Evolutionary conservation across 2,888 invertebrate genomes (phyloP).

Genomic region (Drosophila pegasa): DNA sequence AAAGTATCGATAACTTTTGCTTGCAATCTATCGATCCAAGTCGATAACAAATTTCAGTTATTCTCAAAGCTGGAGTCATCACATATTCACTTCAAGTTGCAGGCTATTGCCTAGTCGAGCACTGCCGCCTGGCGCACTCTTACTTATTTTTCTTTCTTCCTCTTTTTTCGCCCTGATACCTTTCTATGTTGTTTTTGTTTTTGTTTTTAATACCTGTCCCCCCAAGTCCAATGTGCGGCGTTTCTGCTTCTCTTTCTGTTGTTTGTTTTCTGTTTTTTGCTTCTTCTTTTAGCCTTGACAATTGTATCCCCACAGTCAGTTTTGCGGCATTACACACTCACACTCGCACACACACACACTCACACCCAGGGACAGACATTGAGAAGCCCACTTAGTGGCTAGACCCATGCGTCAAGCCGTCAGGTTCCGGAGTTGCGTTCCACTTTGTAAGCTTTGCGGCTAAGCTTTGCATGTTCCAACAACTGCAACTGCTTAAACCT

Average conservation of each 20-base stretch:
- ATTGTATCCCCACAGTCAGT: constrained; percentile 51
- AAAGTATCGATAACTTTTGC: not conserved
- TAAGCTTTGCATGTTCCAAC: constrained; percentile 55
- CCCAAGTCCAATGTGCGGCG: constrained; percentile 21
- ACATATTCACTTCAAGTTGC: not conserved
- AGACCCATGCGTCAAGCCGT: constrained; percentile 62
- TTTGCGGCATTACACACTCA: constrained; percentile 23
- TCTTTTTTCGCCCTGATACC: not conserved
- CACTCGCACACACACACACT: constrained; percentile 6
- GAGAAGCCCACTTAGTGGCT: constrained; percentile 61
- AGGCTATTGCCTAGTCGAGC: not conserved
- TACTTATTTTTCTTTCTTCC: constrained; percentile 4
- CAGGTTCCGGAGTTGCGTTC: constrained; percentile 39
- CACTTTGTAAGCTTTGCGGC: constrained; percentile 61
- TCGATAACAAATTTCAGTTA: not conserved
- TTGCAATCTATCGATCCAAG: not conserved
- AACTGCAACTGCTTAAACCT: constrained; percentile 5
- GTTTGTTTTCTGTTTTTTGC: constrained; percentile 13
- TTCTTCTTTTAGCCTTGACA: constrained; percentile 57
- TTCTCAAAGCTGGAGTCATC: not conserved
- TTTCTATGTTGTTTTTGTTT: not conserved
- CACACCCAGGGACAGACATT: constrained; percentile 25
- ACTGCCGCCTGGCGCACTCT: not conserved
- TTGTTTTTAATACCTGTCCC: constrained; percentile 54
- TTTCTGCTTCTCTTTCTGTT: constrained; percentile 10